Evolutionary conservation across 2,113 vertebrate species (phyloP).

Genomic region (Cinclus mexicanus): DNA sequence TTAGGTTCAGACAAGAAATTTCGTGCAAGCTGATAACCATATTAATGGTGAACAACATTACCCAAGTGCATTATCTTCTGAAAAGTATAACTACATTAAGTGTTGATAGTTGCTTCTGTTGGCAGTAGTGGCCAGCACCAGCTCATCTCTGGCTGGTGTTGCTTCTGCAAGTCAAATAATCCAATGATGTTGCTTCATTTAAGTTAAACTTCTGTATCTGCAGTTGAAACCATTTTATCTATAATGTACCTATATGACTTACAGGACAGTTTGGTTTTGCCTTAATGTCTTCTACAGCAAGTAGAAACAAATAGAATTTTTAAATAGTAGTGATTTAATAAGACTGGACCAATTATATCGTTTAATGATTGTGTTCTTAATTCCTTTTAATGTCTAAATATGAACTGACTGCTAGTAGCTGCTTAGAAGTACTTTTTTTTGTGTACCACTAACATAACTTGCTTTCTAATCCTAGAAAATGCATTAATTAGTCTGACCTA

Average conservation of each 20-base stretch:
- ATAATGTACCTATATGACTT: not conserved
- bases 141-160: not conserved
- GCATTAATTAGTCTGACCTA: not conserved
- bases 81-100: not conserved
- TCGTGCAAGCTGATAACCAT: not conserved
- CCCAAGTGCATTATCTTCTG: not conserved
- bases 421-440: not conserved
- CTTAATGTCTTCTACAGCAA: not conserved
- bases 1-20: not conserved
- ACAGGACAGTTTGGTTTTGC: not conserved
- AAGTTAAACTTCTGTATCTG: not conserved
- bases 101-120: not conserved
- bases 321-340: not conserved
- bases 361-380: not conserved
- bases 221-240: not conserved
- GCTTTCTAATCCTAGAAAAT: not conserved
- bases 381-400: not conserved
- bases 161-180: not conserved
- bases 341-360: not conserved
- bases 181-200: not conserved
- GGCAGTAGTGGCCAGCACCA: not conserved
- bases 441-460: not conserved
- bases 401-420: not conserved
- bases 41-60: not conserved
- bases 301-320: not conserved